These are phyloP conservation scores for Oceanites oceanicus DNA, from an alignment of 2,113 vertebrate species.

Conservation along the genomic window DNA sequence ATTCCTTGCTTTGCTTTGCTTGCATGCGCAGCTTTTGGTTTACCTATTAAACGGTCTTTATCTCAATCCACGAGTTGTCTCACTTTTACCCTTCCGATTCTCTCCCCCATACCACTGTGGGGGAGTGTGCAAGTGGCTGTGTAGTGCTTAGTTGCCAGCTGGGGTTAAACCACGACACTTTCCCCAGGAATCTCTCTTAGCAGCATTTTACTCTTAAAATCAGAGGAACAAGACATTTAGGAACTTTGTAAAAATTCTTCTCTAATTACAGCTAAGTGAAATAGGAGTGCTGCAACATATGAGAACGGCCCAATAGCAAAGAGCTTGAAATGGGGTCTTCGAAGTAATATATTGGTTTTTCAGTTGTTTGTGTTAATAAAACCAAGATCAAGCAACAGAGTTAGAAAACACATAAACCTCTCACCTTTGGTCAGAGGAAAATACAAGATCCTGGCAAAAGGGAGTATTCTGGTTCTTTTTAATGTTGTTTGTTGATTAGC, in stretches of 20 bases:
- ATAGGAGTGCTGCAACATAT: not conserved
- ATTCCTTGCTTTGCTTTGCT: too few species aligned
- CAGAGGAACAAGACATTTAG: not conserved
- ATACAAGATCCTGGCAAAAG: not conserved
- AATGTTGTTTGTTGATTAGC: not conserved
- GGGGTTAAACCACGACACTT: not conserved
- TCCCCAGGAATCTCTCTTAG: not conserved
- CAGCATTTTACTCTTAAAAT: not conserved
- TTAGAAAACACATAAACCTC: not conserved
- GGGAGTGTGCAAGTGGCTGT: too few species aligned
- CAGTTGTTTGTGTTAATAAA: not conserved
- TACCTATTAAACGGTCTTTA: too few species aligned
- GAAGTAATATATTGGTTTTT: not conserved
- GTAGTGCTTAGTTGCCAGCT: too few species aligned
- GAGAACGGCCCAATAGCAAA: not conserved
- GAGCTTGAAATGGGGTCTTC: not conserved
- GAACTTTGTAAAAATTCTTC: not conserved
- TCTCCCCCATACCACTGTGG: too few species aligned
- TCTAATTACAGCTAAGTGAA: not conserved
- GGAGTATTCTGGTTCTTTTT: not conserved
- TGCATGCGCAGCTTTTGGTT: too few species aligned
- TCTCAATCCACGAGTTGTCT: too few species aligned
- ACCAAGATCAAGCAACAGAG: not conserved
- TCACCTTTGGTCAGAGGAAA: not conserved
- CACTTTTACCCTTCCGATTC: too few species aligned